These are phyloP conservation scores for Eumeta japonica DNA, from an alignment of 1,140 invertebrate species.

Conservation along the genomic window DNA sequence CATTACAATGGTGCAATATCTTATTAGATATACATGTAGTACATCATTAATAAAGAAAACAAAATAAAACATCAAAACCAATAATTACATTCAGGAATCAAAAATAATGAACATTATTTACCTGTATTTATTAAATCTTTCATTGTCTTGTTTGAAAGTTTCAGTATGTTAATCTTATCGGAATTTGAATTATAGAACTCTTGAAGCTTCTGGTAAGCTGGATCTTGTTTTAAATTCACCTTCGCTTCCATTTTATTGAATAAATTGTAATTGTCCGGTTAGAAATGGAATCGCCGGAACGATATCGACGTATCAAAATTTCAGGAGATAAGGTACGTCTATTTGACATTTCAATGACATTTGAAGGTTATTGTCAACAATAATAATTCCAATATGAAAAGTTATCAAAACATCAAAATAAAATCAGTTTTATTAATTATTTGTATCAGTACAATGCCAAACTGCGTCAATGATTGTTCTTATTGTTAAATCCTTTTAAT, in stretches of 20 bases:
- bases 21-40: no score
- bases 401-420: background rate
- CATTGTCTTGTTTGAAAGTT: conserved; percentile 75
- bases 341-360: conserved; percentile 51
- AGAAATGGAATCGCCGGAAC: no score
- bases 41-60: no score
- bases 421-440: no score
- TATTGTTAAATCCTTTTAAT: no score
- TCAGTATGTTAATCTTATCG: conserved; percentile 71
- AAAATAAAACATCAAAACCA: no score
- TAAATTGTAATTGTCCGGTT: no score
- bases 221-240: conserved; percentile 62
- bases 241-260: conserved; percentile 48
- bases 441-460: no score
- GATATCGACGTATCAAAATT: no score
- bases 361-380: conserved; percentile 35
- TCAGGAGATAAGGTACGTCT: conserved; percentile 46
- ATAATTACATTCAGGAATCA: no score
- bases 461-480: no score
- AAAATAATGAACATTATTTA: conserved; percentile 35
- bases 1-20: no score
- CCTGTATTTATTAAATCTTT: conserved; percentile 82
- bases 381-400: background rate
- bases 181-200: conserved; percentile 68
- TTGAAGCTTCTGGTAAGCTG: conserved; percentile 70